Conservation (phyloP, 2,797 vertebrate species). For the Danio albolineatus region DNA sequence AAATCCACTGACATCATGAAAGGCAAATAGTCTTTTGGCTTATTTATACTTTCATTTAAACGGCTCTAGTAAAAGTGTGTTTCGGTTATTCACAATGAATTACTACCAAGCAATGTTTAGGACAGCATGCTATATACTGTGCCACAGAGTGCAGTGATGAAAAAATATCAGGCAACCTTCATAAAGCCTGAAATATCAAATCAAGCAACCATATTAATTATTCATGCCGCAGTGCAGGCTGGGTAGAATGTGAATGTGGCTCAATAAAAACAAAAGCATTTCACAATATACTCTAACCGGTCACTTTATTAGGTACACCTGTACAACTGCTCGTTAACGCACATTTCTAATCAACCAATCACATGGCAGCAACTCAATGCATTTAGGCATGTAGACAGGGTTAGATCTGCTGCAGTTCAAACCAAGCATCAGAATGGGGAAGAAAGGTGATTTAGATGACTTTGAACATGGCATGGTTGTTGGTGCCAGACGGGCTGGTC, state of each 20-base stretch:
- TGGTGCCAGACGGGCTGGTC: too few relatives aligned
- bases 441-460: too few relatives aligned
- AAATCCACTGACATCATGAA: not conserved
- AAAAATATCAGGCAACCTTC: not conserved
- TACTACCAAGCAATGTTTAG: constrained; percentile 8
- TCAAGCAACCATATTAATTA: not conserved
- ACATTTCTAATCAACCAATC: too few relatives aligned
- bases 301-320: too few relatives aligned
- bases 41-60: not conserved
- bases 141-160: not conserved
- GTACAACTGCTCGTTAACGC: too few relatives aligned
- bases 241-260: not conserved
- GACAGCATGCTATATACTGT: constrained; percentile 11
- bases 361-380: too few relatives aligned
- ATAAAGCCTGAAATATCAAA: not conserved
- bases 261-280: not conserved
- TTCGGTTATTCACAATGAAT: constrained; percentile 20
- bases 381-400: too few relatives aligned
- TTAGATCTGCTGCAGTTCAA: too few relatives aligned
- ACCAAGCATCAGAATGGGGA: too few relatives aligned
- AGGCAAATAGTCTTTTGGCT: not conserved
- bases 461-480: too few relatives aligned
- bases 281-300: not conserved
- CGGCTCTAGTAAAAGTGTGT: not conserved
- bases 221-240: not conserved